A percentile compares a stretch with the other conserved stretches of the same genome.
Conservation (phyloP, 2,888 invertebrate species). For the Trichopoda pennipes region DNA sequence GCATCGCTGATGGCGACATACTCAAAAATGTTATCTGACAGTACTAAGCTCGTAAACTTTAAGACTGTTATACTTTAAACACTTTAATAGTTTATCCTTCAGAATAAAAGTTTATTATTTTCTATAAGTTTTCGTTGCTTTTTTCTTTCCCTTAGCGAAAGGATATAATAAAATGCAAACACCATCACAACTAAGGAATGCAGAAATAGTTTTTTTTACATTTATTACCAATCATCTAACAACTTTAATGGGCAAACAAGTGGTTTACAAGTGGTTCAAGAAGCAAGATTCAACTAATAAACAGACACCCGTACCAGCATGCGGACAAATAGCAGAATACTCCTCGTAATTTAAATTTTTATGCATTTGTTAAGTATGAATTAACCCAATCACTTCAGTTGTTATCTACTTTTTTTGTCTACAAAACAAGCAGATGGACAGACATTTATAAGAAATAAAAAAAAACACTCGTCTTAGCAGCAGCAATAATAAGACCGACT, state of each 20-base stretch:
- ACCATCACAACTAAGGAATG: neutral
- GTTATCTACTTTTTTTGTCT: constrained; percentile 46
- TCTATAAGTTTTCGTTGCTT: too few relatives aligned
- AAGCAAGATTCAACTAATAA: neutral
- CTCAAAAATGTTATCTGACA: too few relatives aligned
- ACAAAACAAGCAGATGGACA: constrained; percentile 2
- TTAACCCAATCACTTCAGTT: constrained; percentile 62
- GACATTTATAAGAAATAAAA: neutral
- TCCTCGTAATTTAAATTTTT: constrained; percentile 56
- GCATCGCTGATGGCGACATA: too few relatives aligned
- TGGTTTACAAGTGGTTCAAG: neutral
- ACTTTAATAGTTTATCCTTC: too few relatives aligned
- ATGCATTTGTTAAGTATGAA: constrained; percentile 62
- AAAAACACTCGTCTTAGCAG: neutral
- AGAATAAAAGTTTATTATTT: too few relatives aligned
- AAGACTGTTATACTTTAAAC: too few relatives aligned
- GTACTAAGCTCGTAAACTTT: too few relatives aligned
- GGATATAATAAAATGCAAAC: neutral
- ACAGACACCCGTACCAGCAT: neutral
- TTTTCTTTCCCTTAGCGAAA: too few relatives aligned
- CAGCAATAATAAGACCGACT: constrained; percentile 10
- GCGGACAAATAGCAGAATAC: constrained; percentile 28
- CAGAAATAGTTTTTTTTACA: constrained; percentile 3
- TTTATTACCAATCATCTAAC: too few relatives aligned
- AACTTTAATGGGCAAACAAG: too few relatives aligned